Percentiles rank a stretch among this genome's conserved stretches.
These are phyloP conservation scores for Cossypha heuglini DNA, from an alignment of 2,797 vertebrate genomes.

Conservation along the genomic window DNA sequence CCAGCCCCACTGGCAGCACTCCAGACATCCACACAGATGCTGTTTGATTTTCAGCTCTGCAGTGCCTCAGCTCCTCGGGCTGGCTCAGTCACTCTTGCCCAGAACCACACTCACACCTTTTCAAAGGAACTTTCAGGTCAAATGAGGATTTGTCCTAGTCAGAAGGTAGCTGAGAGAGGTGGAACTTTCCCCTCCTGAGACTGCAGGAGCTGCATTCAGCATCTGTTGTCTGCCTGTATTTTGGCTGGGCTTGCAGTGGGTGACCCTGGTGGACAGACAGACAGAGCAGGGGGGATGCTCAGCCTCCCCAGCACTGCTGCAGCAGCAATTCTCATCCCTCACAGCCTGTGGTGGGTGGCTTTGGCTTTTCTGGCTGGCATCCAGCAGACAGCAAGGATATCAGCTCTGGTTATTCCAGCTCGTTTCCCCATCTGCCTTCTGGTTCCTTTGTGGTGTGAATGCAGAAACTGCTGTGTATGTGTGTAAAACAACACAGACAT, in stretches of 20 bases:
- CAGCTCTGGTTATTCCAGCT: background rate
- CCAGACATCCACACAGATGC: rapidly evolving
- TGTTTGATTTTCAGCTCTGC: background rate
- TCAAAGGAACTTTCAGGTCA: background rate
- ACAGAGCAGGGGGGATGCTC: background rate
- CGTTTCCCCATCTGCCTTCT: background rate
- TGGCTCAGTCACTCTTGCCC: background rate
- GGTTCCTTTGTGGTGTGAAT: background rate
- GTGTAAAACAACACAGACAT: background rate
- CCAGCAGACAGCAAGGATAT: background rate
- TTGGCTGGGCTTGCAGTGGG: background rate
- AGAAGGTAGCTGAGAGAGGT: background rate
- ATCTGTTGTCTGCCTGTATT: background rate
- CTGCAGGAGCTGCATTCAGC: background rate
- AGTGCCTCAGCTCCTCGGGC: background rate
- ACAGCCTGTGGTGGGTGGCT: background rate
- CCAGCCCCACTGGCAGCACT: background rate
- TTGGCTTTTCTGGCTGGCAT: background rate
- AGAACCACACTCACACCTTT: background rate
- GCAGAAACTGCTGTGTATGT: background rate
- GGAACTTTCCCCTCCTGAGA: background rate
- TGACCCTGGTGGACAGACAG: background rate
- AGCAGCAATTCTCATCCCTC: background rate
- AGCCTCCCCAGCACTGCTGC: background rate
- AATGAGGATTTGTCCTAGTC: rapidly evolving